Base-by-base conservation (phyloP, 2,113 vertebrate species). In the Lophius piscatorius region DNA sequence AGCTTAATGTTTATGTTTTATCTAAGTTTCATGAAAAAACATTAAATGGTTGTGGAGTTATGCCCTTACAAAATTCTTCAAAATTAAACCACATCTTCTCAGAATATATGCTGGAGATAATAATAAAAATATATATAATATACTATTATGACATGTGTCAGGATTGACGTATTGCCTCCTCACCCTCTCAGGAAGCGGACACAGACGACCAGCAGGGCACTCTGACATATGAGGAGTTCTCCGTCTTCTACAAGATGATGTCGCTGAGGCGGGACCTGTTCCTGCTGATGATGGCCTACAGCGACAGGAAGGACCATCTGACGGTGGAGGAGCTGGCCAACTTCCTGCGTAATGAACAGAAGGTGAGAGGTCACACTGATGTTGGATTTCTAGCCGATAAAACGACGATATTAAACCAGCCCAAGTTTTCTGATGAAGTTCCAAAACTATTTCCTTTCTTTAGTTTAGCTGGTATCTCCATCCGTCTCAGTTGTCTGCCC, bases 191-290 rank as follows among this genome's bases (percentile, higher is more conserved):
- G 97, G 97, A 98, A 84, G 96, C 97, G 2, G 97, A 98, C 81
- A 97, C 96, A 0, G 96, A 98, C 66, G 95, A 98, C 63, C 96
- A 98, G 52, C 96, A 96, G 77, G 97, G 97, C 48, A 95, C 95
- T 1, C 64, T 99, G 60, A 96, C 95, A 0, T 98, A 98, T 41
- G 95, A 98, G 56, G 97, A 99, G 42, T 99, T 99, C 82, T 94
- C 93, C 0, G 95, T 98, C 49, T 99, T 99, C 85, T 99, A 99
- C 85, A 96, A 94, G 89, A 98, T 99, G 96, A 98, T 99, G 94
- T 99, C 96, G 3, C 76, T 96, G 62, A 90, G 97, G 11, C 90
- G 97, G 12, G 97, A 99, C 44, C 92, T 99, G 33, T 98, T 94
- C 86, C 81, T 99, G 35, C 42, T 99, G 70, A 94, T 99, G 52